phyloP scores from a whole-genome alignment of 2,113 vertebrate genomes.

The Anarhynchus alexandrinus region DNA sequence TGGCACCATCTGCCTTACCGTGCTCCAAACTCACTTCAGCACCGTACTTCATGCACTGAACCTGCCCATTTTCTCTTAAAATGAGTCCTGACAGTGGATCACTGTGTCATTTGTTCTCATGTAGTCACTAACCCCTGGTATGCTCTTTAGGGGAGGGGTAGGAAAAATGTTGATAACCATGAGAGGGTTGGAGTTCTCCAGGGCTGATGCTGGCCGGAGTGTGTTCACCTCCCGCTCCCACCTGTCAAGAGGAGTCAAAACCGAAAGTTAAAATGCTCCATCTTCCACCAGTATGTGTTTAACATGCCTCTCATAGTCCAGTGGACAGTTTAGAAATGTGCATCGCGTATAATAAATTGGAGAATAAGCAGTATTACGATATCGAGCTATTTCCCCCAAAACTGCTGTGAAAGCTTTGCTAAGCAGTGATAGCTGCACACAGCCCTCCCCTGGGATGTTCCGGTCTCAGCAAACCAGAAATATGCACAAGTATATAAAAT shows the following conservation, averaged over 20 bases:
- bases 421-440: background rate
- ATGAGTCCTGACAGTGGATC: background rate
- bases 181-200: background rate
- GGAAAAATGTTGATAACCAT: background rate
- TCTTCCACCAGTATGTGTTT: background rate
- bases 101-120: background rate
- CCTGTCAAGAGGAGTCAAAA: background rate
- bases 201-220: background rate
- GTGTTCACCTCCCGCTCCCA: background rate
- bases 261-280: background rate
- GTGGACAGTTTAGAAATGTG: background rate
- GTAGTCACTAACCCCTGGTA: background rate
- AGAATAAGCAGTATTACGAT: background rate
- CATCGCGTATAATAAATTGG: background rate
- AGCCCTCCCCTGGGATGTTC: background rate
- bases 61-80: background rate
- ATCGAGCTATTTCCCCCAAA: background rate
- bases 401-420: background rate
- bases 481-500: background rate
- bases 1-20: accelerated
- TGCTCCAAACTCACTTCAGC: background rate
- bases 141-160: background rate
- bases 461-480: background rate
- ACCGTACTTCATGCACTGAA: background rate
- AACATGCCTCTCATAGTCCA: accelerated